These are phyloP conservation scores for Panzeria rudis DNA, from an alignment of 2,888 invertebrate species.

Conservation along the genomic window DNA sequence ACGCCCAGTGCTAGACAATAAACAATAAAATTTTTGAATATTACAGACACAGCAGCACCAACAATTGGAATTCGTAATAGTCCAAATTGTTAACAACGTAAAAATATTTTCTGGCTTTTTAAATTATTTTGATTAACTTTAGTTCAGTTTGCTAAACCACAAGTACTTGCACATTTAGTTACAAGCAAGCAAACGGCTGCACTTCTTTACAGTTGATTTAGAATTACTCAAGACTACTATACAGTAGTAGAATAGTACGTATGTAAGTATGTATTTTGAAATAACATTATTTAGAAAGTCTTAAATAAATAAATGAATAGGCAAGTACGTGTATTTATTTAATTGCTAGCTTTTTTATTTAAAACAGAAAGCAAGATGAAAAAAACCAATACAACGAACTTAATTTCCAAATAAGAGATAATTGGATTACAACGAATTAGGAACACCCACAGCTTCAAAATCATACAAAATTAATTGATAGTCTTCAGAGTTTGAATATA, in stretches of 20 bases:
- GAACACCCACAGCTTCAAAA: neutral
- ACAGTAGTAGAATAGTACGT: neutral
- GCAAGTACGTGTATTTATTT: neutral
- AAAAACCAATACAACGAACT: neutral
- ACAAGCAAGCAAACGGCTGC: neutral
- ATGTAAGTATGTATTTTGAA: neutral
- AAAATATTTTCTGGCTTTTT: conserved; percentile 5
- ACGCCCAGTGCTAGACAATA: conserved; percentile 41
- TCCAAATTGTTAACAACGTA: conserved; percentile 42
- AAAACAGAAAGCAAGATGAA: neutral
- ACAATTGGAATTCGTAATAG: conserved; percentile 74
- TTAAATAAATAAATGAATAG: neutral
- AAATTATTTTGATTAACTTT: conserved; percentile 20
- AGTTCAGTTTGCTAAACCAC: conserved; percentile 10
- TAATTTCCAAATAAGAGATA: neutral
- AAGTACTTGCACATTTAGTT: neutral
- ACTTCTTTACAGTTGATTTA: neutral
- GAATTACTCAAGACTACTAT: neutral
- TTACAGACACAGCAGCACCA: conserved; percentile 33
- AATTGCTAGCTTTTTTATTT: conserved; percentile 9
- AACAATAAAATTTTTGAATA: conserved; percentile 35
- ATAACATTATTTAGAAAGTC: neutral
- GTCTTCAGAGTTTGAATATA: too few relatives aligned
- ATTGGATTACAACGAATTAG: neutral
- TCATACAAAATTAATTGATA: neutral